These are phyloP conservation scores for Hydriomena furcata DNA, from an alignment of 2,888 invertebrate species.

Conservation along the genomic window DNA sequence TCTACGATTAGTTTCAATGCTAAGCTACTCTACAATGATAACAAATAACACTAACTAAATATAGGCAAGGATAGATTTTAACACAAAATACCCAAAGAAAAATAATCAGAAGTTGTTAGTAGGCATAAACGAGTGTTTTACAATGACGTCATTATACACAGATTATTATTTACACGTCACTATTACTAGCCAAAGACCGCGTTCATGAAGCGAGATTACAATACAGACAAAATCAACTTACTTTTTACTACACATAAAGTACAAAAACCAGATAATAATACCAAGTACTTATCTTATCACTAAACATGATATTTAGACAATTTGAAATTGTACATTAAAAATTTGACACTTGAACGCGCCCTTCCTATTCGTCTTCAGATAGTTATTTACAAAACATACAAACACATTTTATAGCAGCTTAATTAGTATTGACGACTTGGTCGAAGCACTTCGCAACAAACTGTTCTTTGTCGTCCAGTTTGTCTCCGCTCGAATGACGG, in stretches of 20 bases:
- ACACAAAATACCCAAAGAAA: slow-evolving; percentile 43
- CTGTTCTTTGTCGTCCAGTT: slow-evolving; percentile 82
- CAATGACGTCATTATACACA: slow-evolving; percentile 13
- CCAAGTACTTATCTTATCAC: no score
- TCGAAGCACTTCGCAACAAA: slow-evolving; percentile 86
- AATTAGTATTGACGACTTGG: slow-evolving; percentile 84
- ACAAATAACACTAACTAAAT: slow-evolving; percentile 63
- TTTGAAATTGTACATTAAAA: neutral
- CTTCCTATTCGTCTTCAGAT: neutral
- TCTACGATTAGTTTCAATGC: slow-evolving; percentile 34
- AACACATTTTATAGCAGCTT: slow-evolving; percentile 36
- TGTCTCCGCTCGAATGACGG: slow-evolving; percentile 58
- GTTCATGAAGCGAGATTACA: slow-evolving; percentile 2
- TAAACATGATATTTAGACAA: no score
- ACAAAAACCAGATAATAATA: no score
- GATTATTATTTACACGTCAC: slow-evolving; percentile 23
- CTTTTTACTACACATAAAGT: neutral
- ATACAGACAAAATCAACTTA: neutral
- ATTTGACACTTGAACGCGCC: neutral
- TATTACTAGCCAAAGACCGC: slow-evolving; percentile 11
- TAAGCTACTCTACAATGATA: slow-evolving; percentile 44
- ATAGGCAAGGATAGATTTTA: slow-evolving; percentile 48
- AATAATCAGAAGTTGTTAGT: slow-evolving; percentile 39
- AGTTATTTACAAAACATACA: slow-evolving; percentile 26
- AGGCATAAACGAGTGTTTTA: slow-evolving; percentile 25